Conservation (phyloP, 64 coral and sea anemone species). For the Montipora cactus region DNA sequence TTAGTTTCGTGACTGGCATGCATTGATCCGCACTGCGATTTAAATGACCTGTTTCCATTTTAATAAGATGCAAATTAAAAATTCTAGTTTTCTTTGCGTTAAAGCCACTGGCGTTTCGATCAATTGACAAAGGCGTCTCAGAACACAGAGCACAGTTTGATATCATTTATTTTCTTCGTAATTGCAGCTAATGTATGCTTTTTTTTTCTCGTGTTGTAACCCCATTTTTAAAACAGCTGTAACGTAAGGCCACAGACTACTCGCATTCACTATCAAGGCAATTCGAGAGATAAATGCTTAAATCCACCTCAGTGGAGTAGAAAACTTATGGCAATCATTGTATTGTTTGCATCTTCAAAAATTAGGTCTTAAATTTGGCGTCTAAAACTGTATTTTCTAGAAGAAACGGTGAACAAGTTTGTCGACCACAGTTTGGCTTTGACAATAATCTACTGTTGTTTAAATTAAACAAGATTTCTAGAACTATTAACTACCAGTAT, state of each 20-base stretch:
- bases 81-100: neutral
- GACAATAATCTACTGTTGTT: neutral
- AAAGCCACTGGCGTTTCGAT: neutral
- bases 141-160: neutral
- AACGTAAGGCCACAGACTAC: neutral
- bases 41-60: neutral
- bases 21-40: neutral
- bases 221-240: neutral
- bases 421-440: neutral
- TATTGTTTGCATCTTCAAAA: neutral
- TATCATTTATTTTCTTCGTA: neutral
- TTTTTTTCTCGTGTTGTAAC: neutral
- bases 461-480: neutral
- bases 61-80: conserved; percentile 21
- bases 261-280: neutral
- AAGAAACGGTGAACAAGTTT: neutral
- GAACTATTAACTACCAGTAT: conserved; percentile 7
- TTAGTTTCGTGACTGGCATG: neutral
- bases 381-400: neutral
- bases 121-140: neutral
- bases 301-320: neutral
- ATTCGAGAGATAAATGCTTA: neutral
- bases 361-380: neutral
- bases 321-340: neutral
- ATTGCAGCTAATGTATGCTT: neutral